Conservation (phyloP, 2,888 invertebrate genomes). For the Brassicogethes aeneus region DNA sequence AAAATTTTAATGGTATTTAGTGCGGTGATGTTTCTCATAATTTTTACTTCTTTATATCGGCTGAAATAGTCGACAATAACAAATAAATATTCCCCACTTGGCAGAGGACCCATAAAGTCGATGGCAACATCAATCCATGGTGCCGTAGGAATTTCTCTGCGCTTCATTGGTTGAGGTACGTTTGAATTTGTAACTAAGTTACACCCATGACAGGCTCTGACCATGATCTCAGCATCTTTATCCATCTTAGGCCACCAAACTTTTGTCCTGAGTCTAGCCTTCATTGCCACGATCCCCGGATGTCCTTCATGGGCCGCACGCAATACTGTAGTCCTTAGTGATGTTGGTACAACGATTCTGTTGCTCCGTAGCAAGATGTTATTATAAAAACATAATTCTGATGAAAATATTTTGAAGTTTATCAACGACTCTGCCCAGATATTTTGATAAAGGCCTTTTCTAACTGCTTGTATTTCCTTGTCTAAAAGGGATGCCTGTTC, state of each 20-base stretch:
- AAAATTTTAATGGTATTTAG: neutral
- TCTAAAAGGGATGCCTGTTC: too few relatives aligned
- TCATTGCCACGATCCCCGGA: too few relatives aligned
- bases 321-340: slow-evolving; percentile 11
- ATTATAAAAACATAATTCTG: slow-evolving; percentile 8
- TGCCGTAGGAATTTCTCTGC: slow-evolving; percentile 14
- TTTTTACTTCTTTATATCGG: slow-evolving; percentile 17
- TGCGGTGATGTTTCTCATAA: slow-evolving; percentile 1
- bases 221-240: slow-evolving; percentile 18
- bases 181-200: slow-evolving; percentile 14
- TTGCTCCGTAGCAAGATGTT: neutral
- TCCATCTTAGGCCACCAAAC: slow-evolving; percentile 31
- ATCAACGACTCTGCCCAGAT: slow-evolving; percentile 7
- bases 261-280: too few relatives aligned
- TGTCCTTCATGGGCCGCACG: slow-evolving; percentile 22
- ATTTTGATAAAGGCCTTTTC: slow-evolving; percentile 6
- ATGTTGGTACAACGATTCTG: neutral
- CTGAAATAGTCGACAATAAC: slow-evolving; percentile 26
- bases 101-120: slow-evolving; percentile 22
- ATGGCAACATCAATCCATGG: slow-evolving; percentile 20
- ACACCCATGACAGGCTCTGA: slow-evolving; percentile 15
- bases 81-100: slow-evolving; percentile 16
- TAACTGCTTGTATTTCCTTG: neutral
- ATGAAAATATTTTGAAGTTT: slow-evolving; percentile 4
- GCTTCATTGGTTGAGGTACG: slow-evolving; percentile 13